phyloP scores from a whole-genome alignment of 2,797 vertebrate genomes.

The Choloepus didactylus region DNA sequence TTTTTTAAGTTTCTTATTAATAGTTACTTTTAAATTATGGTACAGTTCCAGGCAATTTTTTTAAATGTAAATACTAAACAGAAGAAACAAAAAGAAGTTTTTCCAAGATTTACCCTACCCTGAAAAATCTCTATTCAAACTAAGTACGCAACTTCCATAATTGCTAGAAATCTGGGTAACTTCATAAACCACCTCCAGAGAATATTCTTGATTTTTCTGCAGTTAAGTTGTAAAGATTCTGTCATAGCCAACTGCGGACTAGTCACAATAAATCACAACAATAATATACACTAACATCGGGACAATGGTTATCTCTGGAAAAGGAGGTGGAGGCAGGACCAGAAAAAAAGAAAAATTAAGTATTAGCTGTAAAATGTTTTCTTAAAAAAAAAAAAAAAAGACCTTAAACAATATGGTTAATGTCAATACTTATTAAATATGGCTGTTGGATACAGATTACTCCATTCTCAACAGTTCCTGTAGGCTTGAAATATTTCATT shows the following conservation, averaged over 20 bases:
- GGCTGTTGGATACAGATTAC: not conserved
- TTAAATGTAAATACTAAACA: not conserved
- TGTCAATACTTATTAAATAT: not conserved
- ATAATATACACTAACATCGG: not conserved
- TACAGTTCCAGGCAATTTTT: not conserved
- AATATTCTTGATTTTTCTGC: not conserved
- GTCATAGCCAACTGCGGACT: not conserved
- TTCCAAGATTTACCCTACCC: not conserved
- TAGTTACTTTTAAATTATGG: slow-evolving; percentile 23
- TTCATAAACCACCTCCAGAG: slow-evolving; percentile 5
- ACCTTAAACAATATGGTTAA: not conserved
- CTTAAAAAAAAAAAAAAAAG: slow-evolving; percentile 38
- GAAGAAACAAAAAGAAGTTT: not conserved
- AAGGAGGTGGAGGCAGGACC: not conserved
- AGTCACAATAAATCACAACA: not conserved
- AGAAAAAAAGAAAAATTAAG: not conserved
- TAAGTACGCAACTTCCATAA: not conserved
- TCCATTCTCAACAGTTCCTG: not conserved
- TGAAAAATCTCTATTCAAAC: not conserved
- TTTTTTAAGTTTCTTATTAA: slow-evolving; percentile 50
- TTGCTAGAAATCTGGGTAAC: not conserved
- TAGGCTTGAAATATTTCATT: slow-evolving; percentile 42
- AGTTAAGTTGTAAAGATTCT: not conserved
- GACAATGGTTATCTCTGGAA: not conserved
- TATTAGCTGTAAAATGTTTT: not conserved